Conservation (phyloP, 2,888 invertebrate species). For the Watsonalla cultraria region DNA sequence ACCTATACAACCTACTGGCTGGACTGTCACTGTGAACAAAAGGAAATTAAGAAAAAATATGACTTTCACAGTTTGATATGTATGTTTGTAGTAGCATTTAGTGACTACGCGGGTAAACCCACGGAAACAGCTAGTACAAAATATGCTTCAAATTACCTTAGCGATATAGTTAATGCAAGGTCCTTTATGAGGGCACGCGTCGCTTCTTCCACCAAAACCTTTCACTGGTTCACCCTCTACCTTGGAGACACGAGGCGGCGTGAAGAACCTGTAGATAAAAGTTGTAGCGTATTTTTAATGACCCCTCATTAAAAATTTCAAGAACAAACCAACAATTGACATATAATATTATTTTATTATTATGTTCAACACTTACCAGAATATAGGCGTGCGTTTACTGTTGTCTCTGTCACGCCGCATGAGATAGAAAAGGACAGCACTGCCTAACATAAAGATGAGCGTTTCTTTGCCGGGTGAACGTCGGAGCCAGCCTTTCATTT, state of each 20-base stretch:
- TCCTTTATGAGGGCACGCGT: slow-evolving; percentile 67
- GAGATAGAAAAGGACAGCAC: slow-evolving; percentile 72
- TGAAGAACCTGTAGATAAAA: slow-evolving; percentile 59
- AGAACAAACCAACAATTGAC: too few species aligned
- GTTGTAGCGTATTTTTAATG: too few species aligned
- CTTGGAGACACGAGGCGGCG: slow-evolving; percentile 67
- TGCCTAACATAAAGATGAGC: slow-evolving; percentile 69
- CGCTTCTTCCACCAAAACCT: slow-evolving; percentile 52
- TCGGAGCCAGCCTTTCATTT: slow-evolving; percentile 70
- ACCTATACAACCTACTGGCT: too few species aligned
- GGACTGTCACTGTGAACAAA: too few species aligned
- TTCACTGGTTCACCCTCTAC: slow-evolving; percentile 50
- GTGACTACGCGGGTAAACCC: too few species aligned
- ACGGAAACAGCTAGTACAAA: too few species aligned
- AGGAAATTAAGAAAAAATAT: too few species aligned
- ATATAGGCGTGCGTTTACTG: slow-evolving; percentile 60
- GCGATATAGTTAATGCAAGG: slow-evolving; percentile 62
- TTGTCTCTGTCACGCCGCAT: slow-evolving; percentile 68
- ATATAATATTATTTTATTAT: too few species aligned
- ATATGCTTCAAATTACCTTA: slow-evolving; percentile 61
- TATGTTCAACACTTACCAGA: slow-evolving; percentile 71
- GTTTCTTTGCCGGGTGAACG: slow-evolving; percentile 64
- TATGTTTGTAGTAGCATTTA: too few species aligned
- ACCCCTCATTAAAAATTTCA: too few species aligned
- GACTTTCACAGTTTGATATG: too few species aligned